Evolutionary conservation across 2,888 invertebrate species (phyloP).

Genomic region (Euclidia mi): DNA sequence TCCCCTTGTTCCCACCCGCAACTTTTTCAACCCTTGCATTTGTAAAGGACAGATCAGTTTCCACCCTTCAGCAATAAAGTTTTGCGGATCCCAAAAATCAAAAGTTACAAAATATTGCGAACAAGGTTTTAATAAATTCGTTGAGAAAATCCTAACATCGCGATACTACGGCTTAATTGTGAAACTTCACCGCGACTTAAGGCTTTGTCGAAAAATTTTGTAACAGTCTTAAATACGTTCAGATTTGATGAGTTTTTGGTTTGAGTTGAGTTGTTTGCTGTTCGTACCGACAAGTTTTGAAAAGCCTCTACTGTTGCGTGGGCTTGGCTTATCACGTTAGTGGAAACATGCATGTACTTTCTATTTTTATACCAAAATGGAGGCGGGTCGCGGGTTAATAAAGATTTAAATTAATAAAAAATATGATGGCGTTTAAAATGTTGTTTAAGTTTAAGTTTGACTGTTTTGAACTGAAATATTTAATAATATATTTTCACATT

Average conservation of each 20-base stretch:
- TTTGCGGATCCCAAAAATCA: constrained; percentile 29
- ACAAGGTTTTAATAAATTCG: constrained; percentile 68
- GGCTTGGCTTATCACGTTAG: constrained; percentile 15
- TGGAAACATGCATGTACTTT: too few relatives aligned
- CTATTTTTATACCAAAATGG: too few relatives aligned
- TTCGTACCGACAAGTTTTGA: constrained; percentile 25
- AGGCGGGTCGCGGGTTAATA: too few relatives aligned
- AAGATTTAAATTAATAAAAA: too few relatives aligned
- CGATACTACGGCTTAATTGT: constrained; percentile 66
- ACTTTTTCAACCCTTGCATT: too few relatives aligned
- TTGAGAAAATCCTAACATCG: constrained; percentile 51
- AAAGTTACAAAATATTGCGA: constrained; percentile 60
- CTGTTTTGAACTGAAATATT: too few relatives aligned
- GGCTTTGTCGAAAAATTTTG: constrained; percentile 61
- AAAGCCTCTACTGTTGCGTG: not conserved
- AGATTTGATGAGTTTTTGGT: constrained; percentile 58
- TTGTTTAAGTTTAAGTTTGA: too few relatives aligned
- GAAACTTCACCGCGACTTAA: constrained; percentile 64
- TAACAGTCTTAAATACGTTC: constrained; percentile 57
- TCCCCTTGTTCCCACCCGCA: too few relatives aligned
- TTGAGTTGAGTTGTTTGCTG: constrained; percentile 38
- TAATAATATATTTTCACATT: too few relatives aligned
- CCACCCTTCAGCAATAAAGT: too few relatives aligned
- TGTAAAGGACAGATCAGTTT: too few relatives aligned
- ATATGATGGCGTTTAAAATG: too few relatives aligned